Conservation (phyloP, 2,113 vertebrate genomes). For the Tinamus guttatus region DNA sequence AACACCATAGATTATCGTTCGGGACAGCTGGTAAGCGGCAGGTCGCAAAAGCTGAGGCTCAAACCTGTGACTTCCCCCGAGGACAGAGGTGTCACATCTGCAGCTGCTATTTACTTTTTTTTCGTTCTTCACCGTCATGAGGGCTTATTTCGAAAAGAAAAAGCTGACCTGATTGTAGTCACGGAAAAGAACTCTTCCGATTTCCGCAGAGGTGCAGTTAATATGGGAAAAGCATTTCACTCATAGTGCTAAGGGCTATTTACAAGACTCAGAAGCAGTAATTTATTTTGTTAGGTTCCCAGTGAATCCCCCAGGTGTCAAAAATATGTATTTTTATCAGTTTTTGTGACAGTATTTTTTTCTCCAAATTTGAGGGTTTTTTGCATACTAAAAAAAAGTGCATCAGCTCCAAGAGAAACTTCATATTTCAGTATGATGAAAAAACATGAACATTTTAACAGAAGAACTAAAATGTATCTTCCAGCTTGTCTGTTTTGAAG, state of each 20-base stretch:
- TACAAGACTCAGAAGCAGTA: not conserved
- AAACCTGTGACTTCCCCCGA: not conserved
- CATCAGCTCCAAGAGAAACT: not conserved
- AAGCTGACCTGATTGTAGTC: not conserved
- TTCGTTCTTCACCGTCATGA: not conserved
- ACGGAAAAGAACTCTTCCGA: not conserved
- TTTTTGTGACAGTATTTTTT: not conserved
- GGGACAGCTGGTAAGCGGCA: not conserved
- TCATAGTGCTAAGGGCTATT: not conserved
- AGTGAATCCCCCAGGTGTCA: not conserved
- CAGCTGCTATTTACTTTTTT: not conserved
- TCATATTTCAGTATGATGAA: not conserved
- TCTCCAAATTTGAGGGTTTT: not conserved
- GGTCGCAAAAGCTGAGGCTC: not conserved
- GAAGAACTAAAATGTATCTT: not conserved
- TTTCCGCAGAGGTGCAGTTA: not conserved
- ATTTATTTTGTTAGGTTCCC: not conserved
- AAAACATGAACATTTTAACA: not conserved
- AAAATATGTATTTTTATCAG: rapidly evolving
- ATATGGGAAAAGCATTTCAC: no score
- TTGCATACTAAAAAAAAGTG: not conserved
- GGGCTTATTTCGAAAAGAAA: not conserved
- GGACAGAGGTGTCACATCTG: not conserved
- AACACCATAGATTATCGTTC: not conserved
- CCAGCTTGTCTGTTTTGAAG: not conserved